Evolutionary conservation across 1,140 invertebrate species (phyloP), one percentile per base, ranked within the genome.

Genomic region (Apis laboriosa): DNA sequence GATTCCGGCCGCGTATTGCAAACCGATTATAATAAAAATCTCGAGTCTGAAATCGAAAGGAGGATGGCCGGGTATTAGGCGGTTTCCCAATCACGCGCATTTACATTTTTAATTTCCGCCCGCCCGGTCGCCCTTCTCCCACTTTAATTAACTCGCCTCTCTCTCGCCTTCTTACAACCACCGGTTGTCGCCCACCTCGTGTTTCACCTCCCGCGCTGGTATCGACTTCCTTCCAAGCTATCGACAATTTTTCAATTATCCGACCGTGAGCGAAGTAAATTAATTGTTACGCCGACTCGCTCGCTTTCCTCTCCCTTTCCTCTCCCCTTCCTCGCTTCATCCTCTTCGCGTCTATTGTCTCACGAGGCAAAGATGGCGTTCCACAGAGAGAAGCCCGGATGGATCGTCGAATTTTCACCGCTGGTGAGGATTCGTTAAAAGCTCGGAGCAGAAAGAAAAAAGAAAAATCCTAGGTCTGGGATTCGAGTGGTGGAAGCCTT

Each of bases 61-160:
- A 56, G 63, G 43, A 34, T 28, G 43, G 43, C n/a, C 58, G 49
- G 49, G 34, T 19, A 17, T 28, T 28, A 68, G 71, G 83, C 67
- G 86, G 88, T 88, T 90, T 2, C 89, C 87, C 90, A 90, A 92
- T 91, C 88, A 88, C 85, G 85, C 77, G 77, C 83, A 92, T 92
- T 92, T 91, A 91, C 90, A 91, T 91, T 91, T 91, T 91, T 92
- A 92, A 92, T 92, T 92, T 92, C 89, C 90, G 89, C 80, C 87
- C 34, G 70, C 24, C 78, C 8, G 24, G 67, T 53, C 84, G 73
- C 80, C 84, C 78, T 72, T 77, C 78, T 83, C 72, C 81, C 85
- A 79, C 75, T 91, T 91, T 91, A 92, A 92, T 92, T 92, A 91
- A 90, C 91, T 91, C 88, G 84, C 80, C 90, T 90, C 34, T 90